Evolutionary conservation across 2,113 vertebrate genomes (phyloP).

Genomic region (Entelurus aequoreus): DNA sequence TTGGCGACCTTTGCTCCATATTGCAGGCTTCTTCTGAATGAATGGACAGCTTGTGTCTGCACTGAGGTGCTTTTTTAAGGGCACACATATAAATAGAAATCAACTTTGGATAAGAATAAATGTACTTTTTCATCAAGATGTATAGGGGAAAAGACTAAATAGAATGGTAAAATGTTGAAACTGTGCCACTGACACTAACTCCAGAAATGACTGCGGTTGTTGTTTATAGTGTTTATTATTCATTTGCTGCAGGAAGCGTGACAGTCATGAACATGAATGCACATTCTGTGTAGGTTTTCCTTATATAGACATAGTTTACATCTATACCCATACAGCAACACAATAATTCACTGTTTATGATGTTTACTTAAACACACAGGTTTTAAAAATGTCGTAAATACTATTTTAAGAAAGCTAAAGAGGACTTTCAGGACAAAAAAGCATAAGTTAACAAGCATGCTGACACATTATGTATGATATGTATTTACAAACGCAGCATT

Average conservation of each 20-base stretch:
- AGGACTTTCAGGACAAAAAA: too few species aligned
- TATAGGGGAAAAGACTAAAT: not conserved
- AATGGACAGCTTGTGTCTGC: constrained; percentile 42
- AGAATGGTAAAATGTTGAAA: not conserved
- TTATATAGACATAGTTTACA: constrained; percentile 23
- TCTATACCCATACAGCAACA: constrained; percentile 13
- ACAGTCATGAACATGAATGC: not conserved
- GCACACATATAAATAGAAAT: not conserved
- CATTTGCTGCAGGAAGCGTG: not conserved
- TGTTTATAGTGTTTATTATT: constrained; percentile 4
- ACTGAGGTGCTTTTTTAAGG: not conserved
- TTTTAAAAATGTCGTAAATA: too few species aligned
- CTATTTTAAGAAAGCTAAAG: too few species aligned
- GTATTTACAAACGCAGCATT: too few species aligned
- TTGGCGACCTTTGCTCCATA: constrained; percentile 57
- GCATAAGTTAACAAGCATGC: too few species aligned
- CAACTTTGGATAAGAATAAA: not conserved
- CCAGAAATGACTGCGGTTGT: not conserved
- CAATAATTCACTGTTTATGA: not conserved
- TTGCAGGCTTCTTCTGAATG: constrained; percentile 23
- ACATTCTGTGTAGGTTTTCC: constrained; percentile 45
- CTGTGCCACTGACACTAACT: not conserved
- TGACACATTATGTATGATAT: too few species aligned
- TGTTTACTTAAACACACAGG: too few species aligned
- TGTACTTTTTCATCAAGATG: not conserved